Evolutionary conservation across 2,888 invertebrate species (phyloP), one percentile per base, ranked within the genome.

Genomic region (Crematogaster levior): DNA sequence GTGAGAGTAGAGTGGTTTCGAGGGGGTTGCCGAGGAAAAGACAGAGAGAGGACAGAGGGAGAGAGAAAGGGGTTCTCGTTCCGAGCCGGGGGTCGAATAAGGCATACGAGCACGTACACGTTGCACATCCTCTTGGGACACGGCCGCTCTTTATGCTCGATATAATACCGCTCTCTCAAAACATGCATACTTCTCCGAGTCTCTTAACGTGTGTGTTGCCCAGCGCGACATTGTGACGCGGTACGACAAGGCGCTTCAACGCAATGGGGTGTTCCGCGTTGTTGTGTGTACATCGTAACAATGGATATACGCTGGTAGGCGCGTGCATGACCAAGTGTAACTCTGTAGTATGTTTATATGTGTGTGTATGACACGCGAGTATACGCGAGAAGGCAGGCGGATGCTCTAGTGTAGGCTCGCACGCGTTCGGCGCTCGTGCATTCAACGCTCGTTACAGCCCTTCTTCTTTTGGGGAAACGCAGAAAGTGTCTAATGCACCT

Each of bases 161-260:
- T 94, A 94, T 94, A 94, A 94, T 94, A 93, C 94, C 93, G 93
- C 93, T 94, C 94, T 94, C 93, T 94, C 93, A 94, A 94, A 94
- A 94, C 94, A 94, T 94, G 94, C 94, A 94, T 93, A 93, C 93
- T 93, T 93, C 89, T 93, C 90, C 84, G 80, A 84, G 86, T 90
- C 89, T 90, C 86, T 89, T 90, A 90, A 87, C 90, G 89, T 85
- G 86, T 83, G 30, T 18, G 85, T 82, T 74, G 81, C 82, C 72
- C 70, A 84, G 84, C 80, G 81, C 84, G 80, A 61, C 75, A 84
- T 68, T 79, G 82, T 85, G 82, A 73, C 74, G 60, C 66, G 84
- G 70, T 21, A 81, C 73, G 65, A 56, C 82, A 58, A 51, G 73
- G 48, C 21, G 30, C 56, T 46, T 72, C 56, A 43, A 10, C 34